Conservation (phyloP, 2,797 vertebrate genomes). For the Anas flavirostris region DNA sequence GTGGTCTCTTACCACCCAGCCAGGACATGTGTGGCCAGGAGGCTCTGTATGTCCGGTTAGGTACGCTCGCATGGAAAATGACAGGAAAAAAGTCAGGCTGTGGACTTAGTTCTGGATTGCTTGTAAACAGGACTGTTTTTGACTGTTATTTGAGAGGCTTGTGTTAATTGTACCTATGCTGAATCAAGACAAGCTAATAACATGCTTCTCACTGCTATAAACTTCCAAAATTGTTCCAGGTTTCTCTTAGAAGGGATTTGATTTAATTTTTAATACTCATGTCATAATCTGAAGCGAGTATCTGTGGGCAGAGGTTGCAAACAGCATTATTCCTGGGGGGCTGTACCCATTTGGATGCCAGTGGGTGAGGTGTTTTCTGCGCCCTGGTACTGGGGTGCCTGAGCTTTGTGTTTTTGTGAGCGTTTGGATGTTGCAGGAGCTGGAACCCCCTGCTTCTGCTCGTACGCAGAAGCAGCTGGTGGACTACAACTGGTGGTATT, state of each 20-base stretch:
- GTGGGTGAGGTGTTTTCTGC: neutral
- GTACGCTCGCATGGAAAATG: rapidly evolving
- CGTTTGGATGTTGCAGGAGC: neutral
- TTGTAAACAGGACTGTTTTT: neutral
- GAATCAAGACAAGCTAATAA: neutral
- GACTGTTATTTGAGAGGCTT: rapidly evolving
- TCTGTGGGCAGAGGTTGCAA: neutral
- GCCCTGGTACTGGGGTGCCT: neutral
- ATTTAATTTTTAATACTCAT: neutral
- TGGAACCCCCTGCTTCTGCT: neutral
- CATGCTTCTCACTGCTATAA: rapidly evolving
- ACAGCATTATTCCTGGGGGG: neutral
- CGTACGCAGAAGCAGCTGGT: neutral
- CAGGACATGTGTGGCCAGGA: neutral
- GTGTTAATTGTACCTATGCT: neutral
- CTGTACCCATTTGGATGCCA: neutral
- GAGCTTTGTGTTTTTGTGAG: neutral
- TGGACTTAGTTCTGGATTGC: neutral
- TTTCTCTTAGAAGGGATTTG: neutral
- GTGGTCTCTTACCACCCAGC: neutral
- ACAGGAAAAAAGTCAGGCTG: neutral
- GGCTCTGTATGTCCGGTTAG: neutral
- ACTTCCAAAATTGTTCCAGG: neutral
- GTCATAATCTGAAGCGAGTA: neutral
- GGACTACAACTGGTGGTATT: neutral